phyloP scores from a whole-genome alignment of 2,888 invertebrate species.

The Lithophane socia region DNA sequence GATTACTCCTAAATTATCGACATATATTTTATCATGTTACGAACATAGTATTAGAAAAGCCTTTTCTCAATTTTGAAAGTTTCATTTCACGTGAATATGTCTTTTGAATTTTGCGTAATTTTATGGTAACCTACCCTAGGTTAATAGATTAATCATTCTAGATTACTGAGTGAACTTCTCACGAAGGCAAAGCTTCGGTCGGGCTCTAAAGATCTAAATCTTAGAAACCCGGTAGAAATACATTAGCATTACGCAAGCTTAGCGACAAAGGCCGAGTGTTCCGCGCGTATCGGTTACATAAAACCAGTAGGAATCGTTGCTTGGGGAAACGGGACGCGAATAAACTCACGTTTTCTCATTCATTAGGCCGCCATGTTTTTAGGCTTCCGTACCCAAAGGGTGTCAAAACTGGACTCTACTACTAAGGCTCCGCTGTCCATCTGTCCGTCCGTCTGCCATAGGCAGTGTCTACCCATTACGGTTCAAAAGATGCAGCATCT shows the following conservation, averaged over 20 bases:
- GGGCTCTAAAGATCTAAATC: slow-evolving; percentile 31
- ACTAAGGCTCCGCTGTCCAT: background rate
- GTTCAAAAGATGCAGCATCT: background rate
- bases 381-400: background rate
- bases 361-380: slow-evolving; percentile 17
- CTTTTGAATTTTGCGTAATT: too few relatives aligned
- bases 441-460: background rate
- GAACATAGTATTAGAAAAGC: background rate
- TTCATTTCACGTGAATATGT: too few relatives aligned
- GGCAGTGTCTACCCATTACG: background rate
- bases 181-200: background rate
- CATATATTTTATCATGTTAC: background rate
- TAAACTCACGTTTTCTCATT: slow-evolving; percentile 35
- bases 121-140: background rate
- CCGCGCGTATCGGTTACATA: slow-evolving; percentile 39
- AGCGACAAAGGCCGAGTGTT: slow-evolving; percentile 36
- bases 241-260: slow-evolving; percentile 49
- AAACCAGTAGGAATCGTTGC: slow-evolving; percentile 26
- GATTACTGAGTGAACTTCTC: slow-evolving; percentile 5
- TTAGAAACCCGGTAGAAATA: slow-evolving; percentile 27
- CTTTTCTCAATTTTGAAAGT: too few relatives aligned
- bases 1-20: too few relatives aligned
- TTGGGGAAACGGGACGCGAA: slow-evolving; percentile 23
- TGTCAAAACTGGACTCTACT: background rate
- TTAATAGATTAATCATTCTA: background rate